Conservation (phyloP, 2,113 vertebrate genomes). For the Syrrhaptes paradoxus region DNA sequence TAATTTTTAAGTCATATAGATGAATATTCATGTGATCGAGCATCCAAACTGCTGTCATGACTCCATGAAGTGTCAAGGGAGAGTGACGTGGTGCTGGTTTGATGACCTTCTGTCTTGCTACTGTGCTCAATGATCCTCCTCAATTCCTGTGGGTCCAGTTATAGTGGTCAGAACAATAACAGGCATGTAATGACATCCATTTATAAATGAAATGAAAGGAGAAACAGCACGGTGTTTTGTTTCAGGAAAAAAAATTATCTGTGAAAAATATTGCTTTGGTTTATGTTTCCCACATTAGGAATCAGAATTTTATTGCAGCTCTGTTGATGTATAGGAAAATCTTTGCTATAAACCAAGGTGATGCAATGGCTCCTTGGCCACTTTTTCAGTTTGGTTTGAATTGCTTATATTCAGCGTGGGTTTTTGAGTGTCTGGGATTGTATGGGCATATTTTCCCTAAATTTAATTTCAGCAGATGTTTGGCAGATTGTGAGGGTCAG, state of each 20-base stretch:
- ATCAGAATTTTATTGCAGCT: background rate
- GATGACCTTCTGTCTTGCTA: constrained; percentile 58
- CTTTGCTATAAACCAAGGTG: background rate
- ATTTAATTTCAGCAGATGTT: constrained; percentile 11
- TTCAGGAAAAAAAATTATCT: background rate
- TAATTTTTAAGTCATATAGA: constrained; percentile 7
- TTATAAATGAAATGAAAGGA: constrained; percentile 19
- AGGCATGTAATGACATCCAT: constrained; percentile 1
- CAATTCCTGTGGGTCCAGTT: background rate
- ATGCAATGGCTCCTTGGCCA: background rate
- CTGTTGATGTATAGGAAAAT: background rate
- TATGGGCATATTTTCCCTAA: background rate
- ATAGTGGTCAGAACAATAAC: background rate
- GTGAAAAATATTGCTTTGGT: background rate
- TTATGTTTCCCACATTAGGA: background rate
- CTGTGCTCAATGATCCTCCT: background rate
- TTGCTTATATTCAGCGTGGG: background rate
- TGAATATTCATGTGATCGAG: constrained; percentile 73
- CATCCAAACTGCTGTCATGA: constrained; percentile 53
- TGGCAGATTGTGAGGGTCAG: constrained; percentile 25
- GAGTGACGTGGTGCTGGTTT: constrained; percentile 56
- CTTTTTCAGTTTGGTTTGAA: background rate
- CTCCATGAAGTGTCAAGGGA: constrained; percentile 59
- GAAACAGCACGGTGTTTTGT: background rate
- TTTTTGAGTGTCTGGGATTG: background rate